A percentile compares a stretch with the other conserved stretches of the same genome.
These are phyloP conservation scores for Aleiodes alternator DNA, from an alignment of 2,888 invertebrate species.

Conservation along the genomic window DNA sequence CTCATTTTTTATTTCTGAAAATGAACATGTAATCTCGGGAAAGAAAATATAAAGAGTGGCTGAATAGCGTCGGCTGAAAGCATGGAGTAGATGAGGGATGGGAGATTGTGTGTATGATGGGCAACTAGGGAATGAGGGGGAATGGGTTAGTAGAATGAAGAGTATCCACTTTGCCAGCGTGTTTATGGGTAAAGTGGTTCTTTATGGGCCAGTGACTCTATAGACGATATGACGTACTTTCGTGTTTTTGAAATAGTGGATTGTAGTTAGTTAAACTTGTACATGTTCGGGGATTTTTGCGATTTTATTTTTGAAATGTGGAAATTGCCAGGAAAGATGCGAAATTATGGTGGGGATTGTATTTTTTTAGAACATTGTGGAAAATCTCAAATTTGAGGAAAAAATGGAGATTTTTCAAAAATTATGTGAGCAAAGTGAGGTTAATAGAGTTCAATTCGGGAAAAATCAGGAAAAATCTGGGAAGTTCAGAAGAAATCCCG, in stretches of 20 bases:
- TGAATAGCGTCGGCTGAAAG: slow-evolving; percentile 13
- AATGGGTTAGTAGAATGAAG: slow-evolving; percentile 14
- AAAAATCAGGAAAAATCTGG: too few relatives aligned
- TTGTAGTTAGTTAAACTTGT: slow-evolving; percentile 1
- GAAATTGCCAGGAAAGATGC: too few relatives aligned
- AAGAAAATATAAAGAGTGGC: slow-evolving; percentile 6
- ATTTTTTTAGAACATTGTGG: too few relatives aligned
- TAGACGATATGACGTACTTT: slow-evolving; percentile 26
- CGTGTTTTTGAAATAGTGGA: slow-evolving; percentile 1
- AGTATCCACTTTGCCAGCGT: slow-evolving; percentile 19
- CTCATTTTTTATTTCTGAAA: background rate
- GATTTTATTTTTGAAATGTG: background rate
- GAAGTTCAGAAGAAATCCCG: too few relatives aligned
- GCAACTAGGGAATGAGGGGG: background rate
- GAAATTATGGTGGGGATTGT: too few relatives aligned
- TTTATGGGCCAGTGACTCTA: slow-evolving; percentile 26
- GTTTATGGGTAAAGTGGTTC: slow-evolving; percentile 25
- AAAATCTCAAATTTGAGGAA: too few relatives aligned
- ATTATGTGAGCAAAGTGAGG: too few relatives aligned
- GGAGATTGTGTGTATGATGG: slow-evolving; percentile 27
- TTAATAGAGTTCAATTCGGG: too few relatives aligned
- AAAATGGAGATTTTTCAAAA: too few relatives aligned
- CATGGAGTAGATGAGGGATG: slow-evolving; percentile 6
- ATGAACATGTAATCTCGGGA: slow-evolving; percentile 7
- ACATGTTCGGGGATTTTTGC: background rate